Evolutionary conservation across 2,113 vertebrate species (phyloP), one percentile per base, ranked within the genome.

Genomic region (Sciurus niger): DNA sequence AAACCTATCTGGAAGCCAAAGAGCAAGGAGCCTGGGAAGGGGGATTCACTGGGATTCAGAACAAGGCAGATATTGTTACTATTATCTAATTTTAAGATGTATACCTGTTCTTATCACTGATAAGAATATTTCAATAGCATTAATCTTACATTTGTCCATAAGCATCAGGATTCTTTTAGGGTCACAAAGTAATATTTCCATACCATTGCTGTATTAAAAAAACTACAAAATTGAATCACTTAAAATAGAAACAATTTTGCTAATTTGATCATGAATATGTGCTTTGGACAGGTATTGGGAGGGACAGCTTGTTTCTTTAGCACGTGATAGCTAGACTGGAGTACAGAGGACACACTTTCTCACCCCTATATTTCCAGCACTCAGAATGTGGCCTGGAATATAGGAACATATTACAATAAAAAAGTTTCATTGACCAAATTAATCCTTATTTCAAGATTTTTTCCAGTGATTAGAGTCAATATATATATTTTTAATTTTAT

Each of bases 1-100:
- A 40, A 30, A 78, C 13, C 58, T 65, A 12, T 12, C 51, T 40
- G 78, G 43, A 55, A 84, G 25, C 89, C 46, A 30, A 37, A 67
- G 32, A 48, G 37, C 34, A 46, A 90, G 55, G 18, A 43, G 40
- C 37, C 25, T 85, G 51, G 16, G 12, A 24, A 74, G 76, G 43
- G 17, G 6, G 3, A n/a, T 55, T 92, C n/a, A 11, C 12, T 3
- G 13, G 13, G 22, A 86, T 74, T 79, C 84, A 82, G 68, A 82
- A 37, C 22, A 46, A 30, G 72, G 7, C 43, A 65, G 9, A 3
- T 68, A 28, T 4, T 55, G 5, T 34, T 20, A 40, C 18, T 43
- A 60, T 76, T 87, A 40, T 84, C 58, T 79, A 53, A 76, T 84
- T 88, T 60, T 77, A 90, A 90, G 82, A 79, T 74, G 40, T 68